A percentile compares a stretch with the other conserved stretches of the same genome.
These are phyloP conservation scores for Harmothoe impar DNA, from an alignment of 2,888 invertebrate species.

Conservation along the genomic window DNA sequence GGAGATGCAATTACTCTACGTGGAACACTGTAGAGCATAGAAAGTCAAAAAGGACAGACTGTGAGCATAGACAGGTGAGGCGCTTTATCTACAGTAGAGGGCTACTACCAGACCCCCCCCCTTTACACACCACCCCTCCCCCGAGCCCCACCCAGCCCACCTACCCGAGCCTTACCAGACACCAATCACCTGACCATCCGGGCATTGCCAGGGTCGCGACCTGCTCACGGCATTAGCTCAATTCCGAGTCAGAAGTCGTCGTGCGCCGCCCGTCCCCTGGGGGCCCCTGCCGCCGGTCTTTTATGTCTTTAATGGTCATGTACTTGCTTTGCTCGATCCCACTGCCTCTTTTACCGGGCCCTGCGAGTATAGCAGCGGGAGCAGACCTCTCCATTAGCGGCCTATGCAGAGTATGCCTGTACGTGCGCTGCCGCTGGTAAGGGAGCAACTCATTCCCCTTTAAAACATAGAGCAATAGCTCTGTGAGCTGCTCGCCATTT, in stretches of 20 bases:
- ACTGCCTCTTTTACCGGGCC: neutral
- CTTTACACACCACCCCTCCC: neutral
- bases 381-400: conserved; percentile 10
- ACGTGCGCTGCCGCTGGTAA: neutral
- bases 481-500: neutral
- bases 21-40: too few relatives aligned
- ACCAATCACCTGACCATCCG: neutral
- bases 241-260: conserved; percentile 27
- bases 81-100: too few relatives aligned
- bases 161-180: neutral
- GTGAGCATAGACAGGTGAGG: too few relatives aligned
- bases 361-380: neutral
- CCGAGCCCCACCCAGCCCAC: neutral
- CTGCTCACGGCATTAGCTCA: conserved; percentile 50
- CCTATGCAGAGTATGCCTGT: neutral
- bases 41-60: too few relatives aligned
- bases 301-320: conserved; percentile 42
- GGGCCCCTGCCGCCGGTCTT: neutral
- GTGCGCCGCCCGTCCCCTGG: neutral
- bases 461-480: neutral
- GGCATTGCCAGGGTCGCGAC: neutral
- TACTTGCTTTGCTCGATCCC: conserved; percentile 40
- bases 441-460: neutral
- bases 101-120: neutral
- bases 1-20: too few relatives aligned